A percentile compares a stretch with the other conserved stretches of the same genome.
Conservation (phyloP, 2,113 vertebrate genomes). For the Clarias macrocephalus region DNA sequence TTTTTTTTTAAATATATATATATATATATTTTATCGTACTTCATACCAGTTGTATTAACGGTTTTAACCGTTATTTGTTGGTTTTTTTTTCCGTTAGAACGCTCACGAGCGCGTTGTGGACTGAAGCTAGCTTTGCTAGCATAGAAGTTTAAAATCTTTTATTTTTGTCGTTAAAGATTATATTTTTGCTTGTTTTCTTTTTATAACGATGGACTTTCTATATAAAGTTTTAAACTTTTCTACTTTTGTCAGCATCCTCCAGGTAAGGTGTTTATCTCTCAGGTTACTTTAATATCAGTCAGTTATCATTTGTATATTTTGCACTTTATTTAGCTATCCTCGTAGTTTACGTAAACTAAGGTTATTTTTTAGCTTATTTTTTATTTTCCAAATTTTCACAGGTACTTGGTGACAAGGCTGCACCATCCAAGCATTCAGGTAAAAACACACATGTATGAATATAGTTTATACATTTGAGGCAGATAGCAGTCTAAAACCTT, state of each 20-base stretch:
- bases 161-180: not conserved
- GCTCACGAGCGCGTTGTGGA: not conserved
- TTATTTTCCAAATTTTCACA: conserved; percentile 64
- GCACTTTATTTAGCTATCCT: not conserved
- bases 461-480: too few relatives aligned
- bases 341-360: not conserved
- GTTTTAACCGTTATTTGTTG: not conserved
- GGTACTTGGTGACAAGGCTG: conserved; percentile 73
- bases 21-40: not conserved
- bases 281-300: not conserved
- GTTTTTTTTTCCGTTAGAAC: not conserved
- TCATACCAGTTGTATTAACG: not conserved
- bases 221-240: conserved; percentile 64
- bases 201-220: conserved; percentile 64
- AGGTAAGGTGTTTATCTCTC: conserved; percentile 74
- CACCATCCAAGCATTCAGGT: conserved; percentile 84
- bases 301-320: not conserved
- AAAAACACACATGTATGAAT: conserved; percentile 53
- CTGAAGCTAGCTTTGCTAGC: not conserved
- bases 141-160: not conserved
- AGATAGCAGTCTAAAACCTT: too few relatives aligned
- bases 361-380: not conserved
- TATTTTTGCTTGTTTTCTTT: not conserved
- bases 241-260: conserved; percentile 74
- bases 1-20: too few relatives aligned